phyloP scores from a whole-genome alignment of 2,888 invertebrate genomes.

The Xanthia icteritia region DNA sequence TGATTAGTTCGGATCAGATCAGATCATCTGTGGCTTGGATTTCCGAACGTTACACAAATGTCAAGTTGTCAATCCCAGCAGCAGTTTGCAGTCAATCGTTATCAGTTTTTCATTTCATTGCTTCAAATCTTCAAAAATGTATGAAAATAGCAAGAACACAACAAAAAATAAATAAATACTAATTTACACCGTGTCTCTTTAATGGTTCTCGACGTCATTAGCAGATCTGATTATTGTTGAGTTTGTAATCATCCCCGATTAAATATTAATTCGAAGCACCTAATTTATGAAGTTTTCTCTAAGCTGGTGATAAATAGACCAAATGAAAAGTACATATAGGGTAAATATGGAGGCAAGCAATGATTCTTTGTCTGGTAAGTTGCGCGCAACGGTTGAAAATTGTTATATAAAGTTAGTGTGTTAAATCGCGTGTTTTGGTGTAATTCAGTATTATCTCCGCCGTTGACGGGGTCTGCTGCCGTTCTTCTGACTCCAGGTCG shows the following conservation, averaged over 20 bases:
- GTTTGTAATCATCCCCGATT: constrained; percentile 20
- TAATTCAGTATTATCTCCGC: constrained; percentile 80
- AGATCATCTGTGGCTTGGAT: constrained; percentile 6
- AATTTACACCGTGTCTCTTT: background rate
- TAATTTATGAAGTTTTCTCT: constrained; percentile 52
- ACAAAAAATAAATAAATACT: constrained; percentile 20
- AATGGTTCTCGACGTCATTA: constrained; percentile 1
- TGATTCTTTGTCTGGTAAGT: constrained; percentile 85
- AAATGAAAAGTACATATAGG: constrained; percentile 59
- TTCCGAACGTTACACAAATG: constrained; percentile 40
- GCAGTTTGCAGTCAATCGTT: constrained; percentile 57
- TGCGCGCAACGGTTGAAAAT: constrained; percentile 25
- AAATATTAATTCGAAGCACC: constrained; percentile 47
- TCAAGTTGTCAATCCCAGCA: constrained; percentile 58
- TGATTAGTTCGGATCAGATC: background rate
- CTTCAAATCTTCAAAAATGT: constrained; percentile 52
- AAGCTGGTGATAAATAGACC: constrained; percentile 43
- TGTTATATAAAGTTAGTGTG: constrained; percentile 44
- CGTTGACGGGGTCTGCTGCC: constrained; percentile 87
- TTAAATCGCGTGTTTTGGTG: constrained; percentile 58
- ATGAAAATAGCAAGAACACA: constrained; percentile 47
- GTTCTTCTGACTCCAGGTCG: constrained; percentile 93
- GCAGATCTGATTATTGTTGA: constrained; percentile 9
- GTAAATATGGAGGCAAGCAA: constrained; percentile 84
- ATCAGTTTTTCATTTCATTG: constrained; percentile 56